Conservation (phyloP, 2,888 invertebrate genomes). For the Limnephilus rhombicus region DNA sequence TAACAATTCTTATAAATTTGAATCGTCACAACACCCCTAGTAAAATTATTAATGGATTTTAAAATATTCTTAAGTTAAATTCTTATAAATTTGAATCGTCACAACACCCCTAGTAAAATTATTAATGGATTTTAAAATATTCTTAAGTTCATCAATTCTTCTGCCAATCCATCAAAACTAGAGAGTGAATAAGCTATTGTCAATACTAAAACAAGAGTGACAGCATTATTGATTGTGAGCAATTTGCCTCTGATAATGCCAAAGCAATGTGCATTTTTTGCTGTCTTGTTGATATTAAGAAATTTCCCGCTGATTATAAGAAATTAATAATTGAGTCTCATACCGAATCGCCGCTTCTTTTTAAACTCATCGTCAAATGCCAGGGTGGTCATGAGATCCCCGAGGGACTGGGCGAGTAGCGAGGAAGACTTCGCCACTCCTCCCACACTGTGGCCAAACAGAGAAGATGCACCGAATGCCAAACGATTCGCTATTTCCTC, state of each 20-base stretch:
- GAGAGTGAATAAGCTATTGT: not conserved
- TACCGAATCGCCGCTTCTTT: constrained; percentile 68
- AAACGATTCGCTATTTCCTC: constrained; percentile 64
- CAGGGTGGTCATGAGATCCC: constrained; percentile 72
- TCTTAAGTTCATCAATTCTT: not conserved
- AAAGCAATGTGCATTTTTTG: not conserved
- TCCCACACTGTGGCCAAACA: constrained; percentile 66
- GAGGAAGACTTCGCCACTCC: constrained; percentile 65
- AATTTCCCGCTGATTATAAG: not conserved
- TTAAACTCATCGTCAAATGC: constrained; percentile 76
- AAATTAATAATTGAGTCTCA: not conserved
- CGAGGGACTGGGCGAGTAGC: constrained; percentile 68
- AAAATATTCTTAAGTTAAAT: too few species aligned
- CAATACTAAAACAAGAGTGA: not conserved
- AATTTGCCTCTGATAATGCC: not conserved
- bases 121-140: too few species aligned
- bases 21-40: too few species aligned
- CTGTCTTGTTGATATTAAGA: not conserved
- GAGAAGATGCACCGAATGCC: constrained; percentile 65
- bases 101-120: too few species aligned
- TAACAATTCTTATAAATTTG: too few species aligned
- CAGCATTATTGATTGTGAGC: not conserved
- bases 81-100: too few species aligned
- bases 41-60: too few species aligned
- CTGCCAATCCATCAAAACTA: not conserved